Conservation (phyloP, 2,888 invertebrate species). For the Protodeltote pygarga region DNA sequence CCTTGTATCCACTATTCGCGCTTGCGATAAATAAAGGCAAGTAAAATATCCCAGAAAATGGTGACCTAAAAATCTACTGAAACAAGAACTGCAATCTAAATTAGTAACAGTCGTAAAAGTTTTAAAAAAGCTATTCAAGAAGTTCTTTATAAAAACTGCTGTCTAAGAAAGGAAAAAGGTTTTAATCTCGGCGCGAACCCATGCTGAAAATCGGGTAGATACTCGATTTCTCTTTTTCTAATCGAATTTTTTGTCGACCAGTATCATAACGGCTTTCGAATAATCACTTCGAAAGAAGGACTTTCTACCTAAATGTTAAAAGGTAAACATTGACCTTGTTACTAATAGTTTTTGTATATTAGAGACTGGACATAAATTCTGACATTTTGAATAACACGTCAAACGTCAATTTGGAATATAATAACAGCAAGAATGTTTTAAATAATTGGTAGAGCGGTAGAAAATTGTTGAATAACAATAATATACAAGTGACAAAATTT, state of each 20-base stretch:
- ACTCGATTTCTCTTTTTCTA: background rate
- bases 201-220: slow-evolving; percentile 4
- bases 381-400: no score
- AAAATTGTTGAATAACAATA: no score
- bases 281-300: background rate
- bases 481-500: no score
- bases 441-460: no score
- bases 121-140: slow-evolving; percentile 12
- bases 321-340: background rate
- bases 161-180: slow-evolving; percentile 9
- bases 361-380: no score
- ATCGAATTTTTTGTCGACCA: slow-evolving; percentile 11
- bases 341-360: slow-evolving; percentile 3
- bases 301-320: slow-evolving; percentile 8
- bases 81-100: slow-evolving; percentile 42
- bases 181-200: slow-evolving; percentile 14
- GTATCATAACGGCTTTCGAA: background rate
- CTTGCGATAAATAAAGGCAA: no score
- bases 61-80: slow-evolving; percentile 20
- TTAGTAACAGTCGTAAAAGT: slow-evolving; percentile 24
- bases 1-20: no score
- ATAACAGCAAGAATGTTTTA: no score
- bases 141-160: slow-evolving; percentile 12
- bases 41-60: background rate
- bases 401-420: no score